Conservation (phyloP, 37 sponge, comb jelly and placozoan genomes). For the Bolinopsis microptera region DNA sequence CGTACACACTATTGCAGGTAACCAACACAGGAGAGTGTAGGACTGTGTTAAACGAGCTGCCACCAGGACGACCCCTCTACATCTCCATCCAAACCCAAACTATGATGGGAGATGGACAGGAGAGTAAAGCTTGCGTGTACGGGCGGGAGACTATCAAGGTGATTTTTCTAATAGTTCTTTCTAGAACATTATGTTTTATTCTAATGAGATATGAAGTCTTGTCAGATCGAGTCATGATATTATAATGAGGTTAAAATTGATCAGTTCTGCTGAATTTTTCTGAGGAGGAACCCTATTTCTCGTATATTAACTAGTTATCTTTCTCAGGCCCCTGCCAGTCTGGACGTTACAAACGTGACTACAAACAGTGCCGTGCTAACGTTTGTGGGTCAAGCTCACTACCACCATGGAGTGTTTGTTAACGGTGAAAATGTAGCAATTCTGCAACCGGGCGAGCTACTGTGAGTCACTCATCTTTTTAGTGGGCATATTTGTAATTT, state of each 20-base stretch:
- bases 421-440: background rate
- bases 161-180: no score
- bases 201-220: background rate
- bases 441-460: background rate
- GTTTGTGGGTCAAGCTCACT: conserved; percentile 64
- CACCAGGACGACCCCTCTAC: conserved; percentile 50
- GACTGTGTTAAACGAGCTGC: conserved; percentile 52
- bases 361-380: conserved; percentile 21
- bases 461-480: conserved; percentile 24
- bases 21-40: conserved; percentile 36
- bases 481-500: no score
- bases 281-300: no score
- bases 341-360: conserved; percentile 55
- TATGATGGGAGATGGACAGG: background rate
- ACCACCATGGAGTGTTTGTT: conserved; percentile 18
- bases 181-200: background rate
- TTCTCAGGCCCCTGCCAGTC: conserved; percentile 23
- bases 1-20: background rate
- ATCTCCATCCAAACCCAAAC: background rate
- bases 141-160: conserved; percentile 57
- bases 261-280: no score
- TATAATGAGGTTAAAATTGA: no score
- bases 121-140: conserved; percentile 27
- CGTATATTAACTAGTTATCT: no score
- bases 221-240: no score